Evolutionary conservation across 2,113 vertebrate genomes (phyloP).

Genomic region (Siniperca chuatsi): DNA sequence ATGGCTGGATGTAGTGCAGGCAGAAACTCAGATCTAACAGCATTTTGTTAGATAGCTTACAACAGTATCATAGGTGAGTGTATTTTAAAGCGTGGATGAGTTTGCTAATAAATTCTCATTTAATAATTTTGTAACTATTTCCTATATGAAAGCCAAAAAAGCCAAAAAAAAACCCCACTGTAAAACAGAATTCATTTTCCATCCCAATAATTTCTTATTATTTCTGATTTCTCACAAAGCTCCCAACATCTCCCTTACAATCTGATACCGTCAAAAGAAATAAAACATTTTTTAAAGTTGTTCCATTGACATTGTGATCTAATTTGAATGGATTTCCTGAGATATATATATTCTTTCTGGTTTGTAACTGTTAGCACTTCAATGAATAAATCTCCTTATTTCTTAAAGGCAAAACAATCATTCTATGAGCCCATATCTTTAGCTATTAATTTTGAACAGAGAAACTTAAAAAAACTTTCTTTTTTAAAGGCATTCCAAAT

Average conservation of each 20-base stretch:
- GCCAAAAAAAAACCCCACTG: conserved; percentile 18
- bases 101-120: conserved; percentile 37
- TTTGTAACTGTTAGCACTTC: conserved; percentile 28
- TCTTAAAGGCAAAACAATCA: conserved; percentile 36
- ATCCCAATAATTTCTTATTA: conserved; percentile 8
- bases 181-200: conserved; percentile 70
- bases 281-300: background rate
- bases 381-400: conserved; percentile 34
- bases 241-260: background rate
- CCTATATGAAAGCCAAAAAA: conserved; percentile 40
- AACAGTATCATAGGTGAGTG: conserved; percentile 29
- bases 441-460: background rate
- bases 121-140: conserved; percentile 25
- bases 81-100: conserved; percentile 23
- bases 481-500: conserved; percentile 8
- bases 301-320: conserved; percentile 19
- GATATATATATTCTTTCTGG: conserved; percentile 52
- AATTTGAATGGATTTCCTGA: conserved; percentile 71
- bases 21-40: conserved; percentile 35
- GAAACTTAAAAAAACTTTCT: background rate
- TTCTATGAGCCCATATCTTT: background rate
- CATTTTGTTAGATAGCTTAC: conserved; percentile 30
- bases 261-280: background rate
- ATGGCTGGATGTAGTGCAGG: conserved; percentile 32
- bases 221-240: conserved; percentile 11